A percentile compares a stretch with the other conserved stretches of the same genome.
phyloP scores from a whole-genome alignment of 2,113 vertebrate species.

The Dicrurus megarhynchus region DNA sequence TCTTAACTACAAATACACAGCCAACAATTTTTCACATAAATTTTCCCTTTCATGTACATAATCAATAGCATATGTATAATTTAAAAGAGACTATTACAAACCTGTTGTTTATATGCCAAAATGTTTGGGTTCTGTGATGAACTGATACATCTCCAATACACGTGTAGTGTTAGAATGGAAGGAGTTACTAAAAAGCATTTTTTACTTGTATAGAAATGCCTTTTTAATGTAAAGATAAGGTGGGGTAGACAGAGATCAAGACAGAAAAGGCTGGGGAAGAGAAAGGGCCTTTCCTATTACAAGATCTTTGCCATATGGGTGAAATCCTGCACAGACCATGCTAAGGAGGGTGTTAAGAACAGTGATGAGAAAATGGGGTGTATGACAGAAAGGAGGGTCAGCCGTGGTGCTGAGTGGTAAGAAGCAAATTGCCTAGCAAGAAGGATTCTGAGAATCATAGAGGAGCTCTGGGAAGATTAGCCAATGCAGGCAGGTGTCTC shows the following conservation, averaged over 20 bases:
- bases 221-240: background rate
- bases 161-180: background rate
- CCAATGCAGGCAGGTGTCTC: background rate
- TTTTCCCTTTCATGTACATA: background rate
- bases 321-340: accelerated
- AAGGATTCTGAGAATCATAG: background rate
- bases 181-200: background rate
- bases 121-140: background rate
- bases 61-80: background rate
- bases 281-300: background rate
- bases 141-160: background rate
- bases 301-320: background rate
- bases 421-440: background rate
- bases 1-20: background rate
- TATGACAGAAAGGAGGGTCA: background rate
- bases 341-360: background rate
- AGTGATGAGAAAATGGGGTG: background rate
- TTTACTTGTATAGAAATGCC: background rate
- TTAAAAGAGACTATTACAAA: background rate
- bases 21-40: background rate
- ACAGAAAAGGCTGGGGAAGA: background rate
- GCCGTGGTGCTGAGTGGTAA: background rate
- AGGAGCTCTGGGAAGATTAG: background rate
- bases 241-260: background rate
- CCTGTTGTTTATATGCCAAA: background rate